phyloP scores from a whole-genome alignment of 35 echinoderm and acorn worm species.

The Ptychodera flava region DNA sequence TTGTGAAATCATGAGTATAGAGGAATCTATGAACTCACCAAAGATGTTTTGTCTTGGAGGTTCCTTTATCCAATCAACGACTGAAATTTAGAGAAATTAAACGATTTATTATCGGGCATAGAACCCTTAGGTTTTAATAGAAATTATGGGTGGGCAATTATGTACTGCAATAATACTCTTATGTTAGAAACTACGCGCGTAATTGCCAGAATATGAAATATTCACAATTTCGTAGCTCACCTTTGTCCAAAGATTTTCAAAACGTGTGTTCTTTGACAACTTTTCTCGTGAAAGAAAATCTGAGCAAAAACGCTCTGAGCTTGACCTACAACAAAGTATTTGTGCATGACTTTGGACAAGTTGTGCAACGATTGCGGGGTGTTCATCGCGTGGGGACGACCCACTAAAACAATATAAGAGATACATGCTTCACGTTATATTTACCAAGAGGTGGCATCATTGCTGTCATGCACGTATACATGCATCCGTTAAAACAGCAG shows the following conservation, averaged over 20 bases:
- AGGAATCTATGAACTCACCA: no score
- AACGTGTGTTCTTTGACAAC: no score
- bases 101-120: background rate
- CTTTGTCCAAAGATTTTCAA: background rate
- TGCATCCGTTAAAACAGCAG: constrained; percentile 79
- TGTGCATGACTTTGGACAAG: no score
- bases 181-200: background rate
- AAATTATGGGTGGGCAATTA: background rate
- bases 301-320: no score
- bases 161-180: background rate
- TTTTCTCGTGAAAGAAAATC: no score
- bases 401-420: no score
- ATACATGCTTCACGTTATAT: background rate
- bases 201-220: background rate
- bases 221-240: background rate
- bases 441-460: constrained; percentile 70
- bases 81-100: constrained; percentile 24
- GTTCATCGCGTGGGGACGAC: no score
- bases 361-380: no score
- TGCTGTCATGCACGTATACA: constrained; percentile 50
- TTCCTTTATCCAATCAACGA: constrained; percentile 55
- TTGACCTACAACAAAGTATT: no score
- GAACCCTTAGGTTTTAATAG: background rate
- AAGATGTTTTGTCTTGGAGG: constrained; percentile 38
- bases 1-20: no score